A percentile compares a stretch with the other conserved stretches of the same genome.
phyloP scores from a whole-genome alignment of 2,888 invertebrate species.

The Diploptera punctata region DNA sequence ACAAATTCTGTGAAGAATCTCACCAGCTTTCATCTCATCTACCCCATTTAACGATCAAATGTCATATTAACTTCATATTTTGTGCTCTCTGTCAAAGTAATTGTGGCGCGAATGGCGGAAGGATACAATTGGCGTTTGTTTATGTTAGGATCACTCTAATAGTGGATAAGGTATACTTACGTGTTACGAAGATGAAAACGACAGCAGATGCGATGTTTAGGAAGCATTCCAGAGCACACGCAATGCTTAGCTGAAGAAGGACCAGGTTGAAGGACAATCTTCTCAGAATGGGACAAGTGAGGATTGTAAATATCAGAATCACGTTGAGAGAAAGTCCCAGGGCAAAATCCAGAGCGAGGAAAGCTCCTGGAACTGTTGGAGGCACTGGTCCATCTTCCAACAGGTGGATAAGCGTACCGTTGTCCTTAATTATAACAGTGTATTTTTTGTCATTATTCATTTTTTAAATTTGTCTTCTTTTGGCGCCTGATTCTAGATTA shows the following conservation, averaged over 20 bases:
- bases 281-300: not conserved
- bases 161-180: too few species aligned
- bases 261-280: conserved; percentile 27
- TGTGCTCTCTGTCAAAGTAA: too few species aligned
- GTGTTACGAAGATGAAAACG: conserved; percentile 22
- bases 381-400: conserved; percentile 24
- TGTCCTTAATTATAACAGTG: conserved; percentile 24
- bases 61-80: too few species aligned
- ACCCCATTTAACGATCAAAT: too few species aligned
- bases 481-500: too few species aligned
- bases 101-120: too few species aligned
- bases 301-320: conserved; percentile 11
- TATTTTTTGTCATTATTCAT: conserved; percentile 17
- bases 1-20: too few species aligned
- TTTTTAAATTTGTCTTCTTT: too few species aligned
- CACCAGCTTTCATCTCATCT: too few species aligned
- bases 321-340: conserved; percentile 35
- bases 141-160: too few species aligned
- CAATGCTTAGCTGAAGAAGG: conserved; percentile 31
- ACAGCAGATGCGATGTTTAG: conserved; percentile 33
- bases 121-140: too few species aligned
- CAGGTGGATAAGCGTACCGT: conserved; percentile 23
- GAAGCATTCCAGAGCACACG: conserved; percentile 36
- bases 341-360: conserved; percentile 34
- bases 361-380: conserved; percentile 21